phyloP scores from a whole-genome alignment of 2,797 vertebrate species.

The Trematomus bernacchii region DNA sequence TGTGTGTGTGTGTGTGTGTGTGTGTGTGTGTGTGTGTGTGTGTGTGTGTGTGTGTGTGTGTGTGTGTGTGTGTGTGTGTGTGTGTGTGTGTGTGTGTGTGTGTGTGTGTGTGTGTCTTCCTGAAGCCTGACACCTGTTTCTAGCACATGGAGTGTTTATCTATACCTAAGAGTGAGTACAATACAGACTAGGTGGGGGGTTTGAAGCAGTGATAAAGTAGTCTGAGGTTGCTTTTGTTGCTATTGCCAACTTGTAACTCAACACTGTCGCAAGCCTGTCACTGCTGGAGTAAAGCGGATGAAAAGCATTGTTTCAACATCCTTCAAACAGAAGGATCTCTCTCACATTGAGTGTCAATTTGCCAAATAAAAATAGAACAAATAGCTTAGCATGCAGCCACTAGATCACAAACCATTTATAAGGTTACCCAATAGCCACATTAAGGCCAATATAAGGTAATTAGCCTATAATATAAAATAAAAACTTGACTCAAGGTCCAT shows the following conservation, averaged over 20 bases:
- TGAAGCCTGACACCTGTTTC: constrained; percentile 83
- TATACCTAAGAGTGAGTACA: constrained; percentile 62
- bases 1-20: constrained; percentile 57
- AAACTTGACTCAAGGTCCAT: not conserved
- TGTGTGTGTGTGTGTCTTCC: constrained; percentile 54
- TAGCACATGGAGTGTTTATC: constrained; percentile 76
- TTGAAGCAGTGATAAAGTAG: constrained; percentile 39
- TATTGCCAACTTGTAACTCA: constrained; percentile 51
- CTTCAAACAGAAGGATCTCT: not conserved
- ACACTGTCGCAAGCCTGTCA: constrained; percentile 23
- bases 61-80: constrained; percentile 55
- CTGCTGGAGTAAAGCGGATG: not conserved
- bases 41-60: constrained; percentile 51
- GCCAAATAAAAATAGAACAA: not conserved
- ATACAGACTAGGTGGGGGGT: constrained; percentile 36
- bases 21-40: constrained; percentile 50
- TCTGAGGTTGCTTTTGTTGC: constrained; percentile 60
- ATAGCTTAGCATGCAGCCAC: not conserved
- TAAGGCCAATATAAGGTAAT: not conserved
- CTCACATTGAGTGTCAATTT: not conserved
- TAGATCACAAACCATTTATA: not conserved
- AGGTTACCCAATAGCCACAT: not conserved
- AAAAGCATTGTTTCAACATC: not conserved
- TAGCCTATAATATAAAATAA: not conserved
- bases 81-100: constrained; percentile 53